Base-by-base conservation (phyloP, 2,888 invertebrate species). In the Epicampocera succincta region DNA sequence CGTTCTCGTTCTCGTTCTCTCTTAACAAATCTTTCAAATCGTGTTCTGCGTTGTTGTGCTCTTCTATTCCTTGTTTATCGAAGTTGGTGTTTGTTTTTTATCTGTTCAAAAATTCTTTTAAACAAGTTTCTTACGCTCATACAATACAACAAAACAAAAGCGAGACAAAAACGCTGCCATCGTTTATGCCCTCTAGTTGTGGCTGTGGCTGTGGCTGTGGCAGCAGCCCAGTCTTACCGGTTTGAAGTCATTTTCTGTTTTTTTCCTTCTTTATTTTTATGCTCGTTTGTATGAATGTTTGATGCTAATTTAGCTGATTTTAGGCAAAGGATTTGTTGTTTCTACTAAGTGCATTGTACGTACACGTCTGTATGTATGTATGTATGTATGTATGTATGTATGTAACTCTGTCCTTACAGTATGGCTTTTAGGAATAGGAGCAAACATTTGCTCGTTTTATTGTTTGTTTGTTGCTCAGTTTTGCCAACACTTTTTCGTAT, bases 11-110 rank as follows among this genome's bases (percentile, higher is more conserved):
- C n/a, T n/a, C n/a, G 40, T 82, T 82, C 65, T 74, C 78, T 78
- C 69, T 71, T 69, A 78, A 82, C 82, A 82, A 82, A 82, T 82
- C 82, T 74, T 69, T 66, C n/a, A n/a, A 54, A 46, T 73, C 66
- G 73, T 79, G 72, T 66, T 79, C 44, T 46, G 66, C 52, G 61
- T 69, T 68, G 61, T 69, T 68, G 74, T 58, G 48, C 29, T 21
- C 48, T 71, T 50, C 44, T 48, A 1, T 52, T 6, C 19, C 13
- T 44, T 19, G 54, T 63, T 46, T 56, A 46, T 68, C 52, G 33
- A 58, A 61, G 12, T 65, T 61, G n/a, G 11, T 50, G 2, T 52
- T 63, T 29, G 58, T 40, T 12, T 19, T 75, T 74, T 44, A 48
- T 80, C 38, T 71, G 68, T 46, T 65, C 21, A 73, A 73, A 69